Evolutionary conservation across 2,797 vertebrate species (phyloP).

Genomic region (Thripadectes ignobilis): DNA sequence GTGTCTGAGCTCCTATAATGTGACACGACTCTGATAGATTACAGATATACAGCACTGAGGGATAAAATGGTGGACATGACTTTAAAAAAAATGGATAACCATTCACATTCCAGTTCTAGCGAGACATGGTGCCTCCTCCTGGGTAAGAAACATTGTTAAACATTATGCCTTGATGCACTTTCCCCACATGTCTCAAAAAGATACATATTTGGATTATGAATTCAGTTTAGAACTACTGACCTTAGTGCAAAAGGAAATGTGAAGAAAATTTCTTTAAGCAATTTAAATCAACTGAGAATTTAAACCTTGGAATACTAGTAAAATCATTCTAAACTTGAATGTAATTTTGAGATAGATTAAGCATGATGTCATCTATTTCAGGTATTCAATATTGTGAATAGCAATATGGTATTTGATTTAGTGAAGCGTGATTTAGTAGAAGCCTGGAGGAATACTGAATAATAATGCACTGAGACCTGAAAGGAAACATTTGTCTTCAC

Average conservation of each 20-base stretch:
- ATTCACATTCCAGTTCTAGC: neutral
- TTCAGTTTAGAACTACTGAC: neutral
- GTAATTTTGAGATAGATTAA: neutral
- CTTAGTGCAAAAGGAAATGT: neutral
- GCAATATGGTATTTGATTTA: neutral
- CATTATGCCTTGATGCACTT: neutral
- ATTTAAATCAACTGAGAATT: neutral
- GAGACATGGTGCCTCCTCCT: neutral
- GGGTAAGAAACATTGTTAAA: neutral
- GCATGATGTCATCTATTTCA: neutral
- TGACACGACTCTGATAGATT: neutral
- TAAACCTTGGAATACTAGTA: neutral
- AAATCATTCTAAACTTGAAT: neutral
- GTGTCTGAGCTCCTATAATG: neutral
- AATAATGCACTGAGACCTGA: neutral
- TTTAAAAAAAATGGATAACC: neutral
- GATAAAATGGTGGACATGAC: neutral
- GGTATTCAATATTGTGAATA: neutral
- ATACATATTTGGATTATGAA: neutral
- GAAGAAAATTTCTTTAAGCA: neutral
- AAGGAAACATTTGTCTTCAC: neutral
- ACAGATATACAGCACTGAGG: neutral
- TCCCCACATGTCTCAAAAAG: neutral
- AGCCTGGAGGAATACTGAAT: neutral
- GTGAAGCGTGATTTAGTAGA: neutral